Percentiles rank a stretch among this genome's conserved stretches.
Conservation (phyloP, 2,888 invertebrate species). For the Coleophora deauratella region DNA sequence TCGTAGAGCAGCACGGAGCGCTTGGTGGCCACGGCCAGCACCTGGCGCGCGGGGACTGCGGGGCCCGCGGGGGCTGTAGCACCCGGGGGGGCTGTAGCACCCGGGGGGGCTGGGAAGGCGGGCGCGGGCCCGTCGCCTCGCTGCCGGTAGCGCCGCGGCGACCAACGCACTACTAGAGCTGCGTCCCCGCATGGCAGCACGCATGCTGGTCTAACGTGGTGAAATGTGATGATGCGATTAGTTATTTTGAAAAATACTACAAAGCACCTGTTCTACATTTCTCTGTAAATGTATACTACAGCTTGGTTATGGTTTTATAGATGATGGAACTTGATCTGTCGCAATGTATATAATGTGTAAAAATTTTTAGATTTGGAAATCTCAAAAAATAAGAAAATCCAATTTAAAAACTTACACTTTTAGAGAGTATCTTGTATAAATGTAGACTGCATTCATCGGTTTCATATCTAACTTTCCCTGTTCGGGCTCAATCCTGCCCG, state of each 20-base stretch:
- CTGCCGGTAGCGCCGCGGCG: conserved; percentile 81
- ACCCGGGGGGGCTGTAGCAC: conserved; percentile 63
- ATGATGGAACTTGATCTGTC: no score
- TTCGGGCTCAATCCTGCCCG: conserved; percentile 86
- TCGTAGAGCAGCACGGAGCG: conserved; percentile 79
- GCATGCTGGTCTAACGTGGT: conserved; percentile 78
- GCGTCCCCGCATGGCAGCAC: conserved; percentile 87
- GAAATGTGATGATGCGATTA: neutral
- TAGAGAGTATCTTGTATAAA: conserved; percentile 74
- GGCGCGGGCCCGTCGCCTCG: conserved; percentile 69
- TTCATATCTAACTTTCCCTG: conserved; percentile 73
- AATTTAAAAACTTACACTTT: conserved; percentile 67
- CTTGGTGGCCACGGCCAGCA: conserved; percentile 93
- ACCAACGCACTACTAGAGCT: conserved; percentile 88
- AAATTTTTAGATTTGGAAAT: no score
- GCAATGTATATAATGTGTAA: no score
- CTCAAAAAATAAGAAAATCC: no score
- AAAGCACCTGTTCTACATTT: no score
- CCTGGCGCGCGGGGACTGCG: no score
- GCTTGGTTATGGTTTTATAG: no score
- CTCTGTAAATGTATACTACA: no score
- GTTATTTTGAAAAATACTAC: no score
- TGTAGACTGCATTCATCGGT: conserved; percentile 72
- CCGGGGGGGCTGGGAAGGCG: conserved; percentile 74
- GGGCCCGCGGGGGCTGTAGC: no score